Base-by-base conservation (phyloP, 2,888 invertebrate species). In the Drepana falcataria region DNA sequence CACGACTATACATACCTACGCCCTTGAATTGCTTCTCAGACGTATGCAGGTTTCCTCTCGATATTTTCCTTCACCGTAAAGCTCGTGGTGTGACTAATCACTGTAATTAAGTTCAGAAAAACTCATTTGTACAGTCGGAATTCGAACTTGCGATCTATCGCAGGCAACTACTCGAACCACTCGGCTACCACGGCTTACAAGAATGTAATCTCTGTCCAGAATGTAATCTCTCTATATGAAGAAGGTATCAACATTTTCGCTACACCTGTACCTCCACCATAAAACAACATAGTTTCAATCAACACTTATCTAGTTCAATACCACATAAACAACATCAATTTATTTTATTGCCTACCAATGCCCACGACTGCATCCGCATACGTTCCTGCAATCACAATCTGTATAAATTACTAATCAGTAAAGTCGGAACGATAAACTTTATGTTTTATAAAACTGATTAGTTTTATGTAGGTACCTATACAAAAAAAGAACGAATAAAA, bases 271-370 rank as follows among this genome's bases (percentile, higher is more conserved):
- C 44, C 44, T 9, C 44, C 6, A 2, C 2, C 33, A 48, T 34
- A 48, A 48, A 48, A 51, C 51, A 34, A 40, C 33, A 51, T 48
- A 4, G 35, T 51, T 51, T 41, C 51, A 41, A 51, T 51, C 51
- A 41, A 51, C 51, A 41, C 51, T 40, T 51, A 51, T 48, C 34
- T 51, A 51, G 37, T 51, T 34, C 41, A 51, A 51, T 34, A 41
- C 51, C 51, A 51, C 51, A 51, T 40, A 51, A 51, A 40, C 40
- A 51, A 37, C 51, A 34, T 40, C 40, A 51, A 49, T 40, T 21
- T 7, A 51, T 51, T 44, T 44, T 44, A 44, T 44, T 3, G 44
- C 44, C 9, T 9, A 9, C 44, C 44, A 44, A 44, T 44, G 44
- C 44, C 44, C 44, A 9, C 44, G 44, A 44, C 44, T 44, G 44